These are phyloP conservation scores for Aporrectodea caliginosa DNA, from an alignment of 1,140 invertebrate species.

Conservation along the genomic window DNA sequence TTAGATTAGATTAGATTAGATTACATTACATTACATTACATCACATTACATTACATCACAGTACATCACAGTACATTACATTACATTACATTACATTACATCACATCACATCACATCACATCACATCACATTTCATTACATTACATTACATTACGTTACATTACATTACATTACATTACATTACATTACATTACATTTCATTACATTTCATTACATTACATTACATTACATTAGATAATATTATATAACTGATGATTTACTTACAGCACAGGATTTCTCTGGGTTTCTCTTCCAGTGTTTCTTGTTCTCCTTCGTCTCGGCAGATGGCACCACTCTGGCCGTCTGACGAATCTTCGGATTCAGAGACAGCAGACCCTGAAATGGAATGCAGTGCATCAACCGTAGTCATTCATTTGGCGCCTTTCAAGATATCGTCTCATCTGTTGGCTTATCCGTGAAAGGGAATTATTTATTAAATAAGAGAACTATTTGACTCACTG, in stretches of 20 bases:
- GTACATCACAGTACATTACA: no score
- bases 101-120: no score
- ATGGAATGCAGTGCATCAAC: no score
- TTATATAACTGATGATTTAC: slow-evolving; percentile 40
- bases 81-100: no score
- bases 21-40: no score
- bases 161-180: no score
- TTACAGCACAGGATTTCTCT: slow-evolving; percentile 78
- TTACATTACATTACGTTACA: no score
- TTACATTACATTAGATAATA: slow-evolving; percentile 20
- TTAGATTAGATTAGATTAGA: no score
- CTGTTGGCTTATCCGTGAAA: neutral
- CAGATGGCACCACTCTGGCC: slow-evolving; percentile 74
- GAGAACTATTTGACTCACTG: neutral
- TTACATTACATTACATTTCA: no score
- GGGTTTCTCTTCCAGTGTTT: slow-evolving; percentile 91
- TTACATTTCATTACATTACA: no score
- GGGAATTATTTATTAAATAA: neutral
- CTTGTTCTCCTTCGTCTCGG: slow-evolving; percentile 79
- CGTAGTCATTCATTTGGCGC: slow-evolving; percentile 13
- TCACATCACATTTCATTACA: no score
- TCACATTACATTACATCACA: no score
- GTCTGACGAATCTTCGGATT: slow-evolving; percentile 76
- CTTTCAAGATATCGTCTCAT: neutral
- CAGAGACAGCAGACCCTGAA: slow-evolving; percentile 65